phyloP scores from a whole-genome alignment of 2,888 invertebrate genomes.

The Acleris laterana region DNA sequence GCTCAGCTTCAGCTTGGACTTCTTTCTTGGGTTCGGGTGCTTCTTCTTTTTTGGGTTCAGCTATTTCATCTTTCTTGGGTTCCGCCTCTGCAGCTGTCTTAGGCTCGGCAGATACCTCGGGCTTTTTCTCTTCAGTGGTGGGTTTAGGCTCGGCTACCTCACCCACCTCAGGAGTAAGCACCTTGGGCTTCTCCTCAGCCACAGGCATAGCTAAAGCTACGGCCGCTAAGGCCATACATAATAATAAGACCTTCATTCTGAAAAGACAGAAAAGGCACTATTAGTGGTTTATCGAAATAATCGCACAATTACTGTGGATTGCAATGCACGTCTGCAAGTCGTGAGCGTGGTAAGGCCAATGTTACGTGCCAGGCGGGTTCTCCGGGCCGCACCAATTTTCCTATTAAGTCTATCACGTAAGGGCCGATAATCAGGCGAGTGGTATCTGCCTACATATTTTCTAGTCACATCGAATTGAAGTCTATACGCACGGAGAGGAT shows the following conservation, averaged over 20 bases:
- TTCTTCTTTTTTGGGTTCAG: conserved; percentile 49
- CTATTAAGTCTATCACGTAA: conserved; percentile 77
- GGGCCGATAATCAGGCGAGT: conserved; percentile 66
- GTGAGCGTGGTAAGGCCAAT: conserved; percentile 81
- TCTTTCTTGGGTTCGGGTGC: conserved; percentile 47
- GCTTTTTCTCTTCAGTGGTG: conserved; percentile 47
- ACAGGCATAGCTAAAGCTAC: conserved; percentile 86
- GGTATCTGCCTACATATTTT: conserved; percentile 52
- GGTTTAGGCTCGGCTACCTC: conserved; percentile 50
- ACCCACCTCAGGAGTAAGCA: conserved; percentile 50
- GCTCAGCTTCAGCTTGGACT: conserved; percentile 42
- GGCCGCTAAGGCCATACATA: conserved; percentile 84
- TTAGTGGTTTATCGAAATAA: conserved; percentile 64
- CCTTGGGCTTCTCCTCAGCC: conserved; percentile 73
- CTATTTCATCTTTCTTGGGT: conserved; percentile 43
- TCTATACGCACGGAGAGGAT: conserved; percentile 70
- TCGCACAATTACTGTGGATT: conserved; percentile 53
- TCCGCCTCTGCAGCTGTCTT: conserved; percentile 46
- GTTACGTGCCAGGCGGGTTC: conserved; percentile 71
- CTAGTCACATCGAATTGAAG: conserved; percentile 64
- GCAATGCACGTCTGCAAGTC: conserved; percentile 69
- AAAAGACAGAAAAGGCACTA: conserved; percentile 61
- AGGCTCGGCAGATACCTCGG: conserved; percentile 43
- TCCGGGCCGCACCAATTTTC: conserved; percentile 74
- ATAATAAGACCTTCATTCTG: conserved; percentile 87